Evolutionary conservation across 2,797 vertebrate species (phyloP), one percentile per base, ranked within the genome.

Genomic region (Falco columbarius): DNA sequence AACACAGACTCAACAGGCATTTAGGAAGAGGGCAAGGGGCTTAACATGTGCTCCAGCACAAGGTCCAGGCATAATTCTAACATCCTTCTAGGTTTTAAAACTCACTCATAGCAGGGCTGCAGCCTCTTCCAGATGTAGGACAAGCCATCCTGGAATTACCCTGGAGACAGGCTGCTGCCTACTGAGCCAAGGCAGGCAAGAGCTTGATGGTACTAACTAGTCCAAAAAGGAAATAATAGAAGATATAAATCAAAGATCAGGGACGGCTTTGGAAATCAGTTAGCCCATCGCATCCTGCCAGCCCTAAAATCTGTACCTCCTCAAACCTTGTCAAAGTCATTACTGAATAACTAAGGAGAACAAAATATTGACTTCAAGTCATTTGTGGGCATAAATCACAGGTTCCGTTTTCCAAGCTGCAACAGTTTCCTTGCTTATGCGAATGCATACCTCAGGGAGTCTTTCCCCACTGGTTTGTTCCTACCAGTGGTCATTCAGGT

Each of bases 301-400:
- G 72, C 38, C 74, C 12, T 0, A 91, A 93, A 85, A 29, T 54
- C 63, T 94, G 71, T 76, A 73, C 73, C 67, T 87, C 44, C 66
- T 93, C 77, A 94, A 95, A 89, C 36, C 34, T 86, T 93, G 88
- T 95, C 90, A 90, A 89, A 96, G 67, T 63, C 89, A 59, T 86
- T 76, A 93, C 3, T n/a, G 24, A 82, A 89, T 59, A 95, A 93
- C 62, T 59, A 65, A 66, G 34, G 52, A 94, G 52, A 90, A 79
- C 59, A 84, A 89, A 95, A 86, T 86, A 84, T 10, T 82, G 72
- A 85, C 63, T 93, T 76, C 29, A 76, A 67, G n/a, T 56, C n/a
- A 30, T 79, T 75, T 56, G 30, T 62, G 51, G 40, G 91, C 77
- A 67, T 87, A 89, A 95, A 89, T 71, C 0, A 0, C 36, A 71